Conservation (phyloP, 2,113 vertebrate species). For the Xyrauchen texanus region DNA sequence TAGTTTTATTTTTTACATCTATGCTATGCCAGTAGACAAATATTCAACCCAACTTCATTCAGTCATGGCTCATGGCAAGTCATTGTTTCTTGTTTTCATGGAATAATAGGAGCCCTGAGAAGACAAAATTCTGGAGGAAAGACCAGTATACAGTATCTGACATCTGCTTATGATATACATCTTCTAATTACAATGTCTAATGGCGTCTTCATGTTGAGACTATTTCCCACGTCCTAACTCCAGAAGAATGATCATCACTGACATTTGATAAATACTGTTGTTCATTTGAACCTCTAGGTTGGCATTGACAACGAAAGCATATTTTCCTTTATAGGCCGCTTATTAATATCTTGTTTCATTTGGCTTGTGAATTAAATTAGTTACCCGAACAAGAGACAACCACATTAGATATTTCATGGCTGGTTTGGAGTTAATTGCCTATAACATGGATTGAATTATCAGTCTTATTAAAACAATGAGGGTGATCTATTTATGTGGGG, state of each 20-base stretch:
- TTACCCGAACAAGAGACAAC: constrained; percentile 46
- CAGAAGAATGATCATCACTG: constrained; percentile 1
- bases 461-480: constrained; percentile 41
- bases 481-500: constrained; percentile 32
- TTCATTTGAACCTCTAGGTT: neutral
- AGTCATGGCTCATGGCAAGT: too few species aligned
- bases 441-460: constrained; percentile 39
- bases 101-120: too few species aligned
- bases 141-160: too few species aligned
- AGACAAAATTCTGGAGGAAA: too few species aligned
- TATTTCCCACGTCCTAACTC: constrained; percentile 30
- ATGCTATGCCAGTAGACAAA: too few species aligned
- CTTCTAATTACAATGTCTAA: neutral
- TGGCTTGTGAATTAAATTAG: constrained; percentile 48
- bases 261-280: constrained; percentile 7
- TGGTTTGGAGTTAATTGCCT: constrained; percentile 51
- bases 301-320: constrained; percentile 26
- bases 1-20: too few species aligned
- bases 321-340: constrained; percentile 3
- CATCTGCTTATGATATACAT: neutral
- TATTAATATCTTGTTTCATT: constrained; percentile 43
- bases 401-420: constrained; percentile 54
- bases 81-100: too few species aligned
- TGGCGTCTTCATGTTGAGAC: constrained; percentile 3
- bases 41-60: too few species aligned